phyloP scores from a whole-genome alignment of 1,140 invertebrate genomes.

The Phenacoccus solenopsis region DNA sequence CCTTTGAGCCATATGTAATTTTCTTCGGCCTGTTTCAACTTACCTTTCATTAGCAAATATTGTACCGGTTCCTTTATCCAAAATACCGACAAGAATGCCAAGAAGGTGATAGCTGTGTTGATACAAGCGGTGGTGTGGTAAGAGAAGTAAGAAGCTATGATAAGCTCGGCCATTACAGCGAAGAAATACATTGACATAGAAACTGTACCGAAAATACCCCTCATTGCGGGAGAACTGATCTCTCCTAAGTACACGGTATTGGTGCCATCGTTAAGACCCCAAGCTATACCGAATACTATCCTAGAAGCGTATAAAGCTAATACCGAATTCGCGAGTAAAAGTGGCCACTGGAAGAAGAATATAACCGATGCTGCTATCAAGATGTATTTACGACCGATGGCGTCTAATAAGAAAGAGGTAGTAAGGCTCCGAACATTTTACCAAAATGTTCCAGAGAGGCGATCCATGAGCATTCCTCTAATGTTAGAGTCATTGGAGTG shows the following conservation, averaged over 20 bases:
- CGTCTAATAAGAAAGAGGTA: background rate
- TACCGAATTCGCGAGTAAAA: background rate
- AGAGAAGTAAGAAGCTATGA: slow-evolving; percentile 54
- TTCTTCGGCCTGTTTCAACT: slow-evolving; percentile 44
- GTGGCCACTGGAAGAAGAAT: background rate
- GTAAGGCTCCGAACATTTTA: background rate
- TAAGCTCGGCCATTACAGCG: slow-evolving; percentile 65
- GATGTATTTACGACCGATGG: background rate
- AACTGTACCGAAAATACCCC: slow-evolving; percentile 46
- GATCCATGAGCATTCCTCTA: slow-evolving; percentile 3
- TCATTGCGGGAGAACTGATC: slow-evolving; percentile 38
- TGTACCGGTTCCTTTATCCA: slow-evolving; percentile 72
- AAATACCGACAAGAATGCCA: slow-evolving; percentile 52
- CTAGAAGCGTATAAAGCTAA: background rate
- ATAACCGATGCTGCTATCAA: background rate
- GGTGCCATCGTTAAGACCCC: slow-evolving; percentile 59
- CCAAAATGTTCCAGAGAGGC: background rate
- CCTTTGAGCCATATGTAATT: slow-evolving; percentile 52
- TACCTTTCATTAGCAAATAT: slow-evolving; percentile 45
- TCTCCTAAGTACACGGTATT: slow-evolving; percentile 75
- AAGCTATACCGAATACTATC: slow-evolving; percentile 42
- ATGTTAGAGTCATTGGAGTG: background rate
- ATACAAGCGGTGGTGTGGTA: slow-evolving; percentile 52
- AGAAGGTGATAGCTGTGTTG: slow-evolving; percentile 43
- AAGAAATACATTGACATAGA: slow-evolving; percentile 62